Evolutionary conservation across 2,888 invertebrate genomes (phyloP), one percentile per base, ranked within the genome.

Genomic region (Lucinisca nassula): DNA sequence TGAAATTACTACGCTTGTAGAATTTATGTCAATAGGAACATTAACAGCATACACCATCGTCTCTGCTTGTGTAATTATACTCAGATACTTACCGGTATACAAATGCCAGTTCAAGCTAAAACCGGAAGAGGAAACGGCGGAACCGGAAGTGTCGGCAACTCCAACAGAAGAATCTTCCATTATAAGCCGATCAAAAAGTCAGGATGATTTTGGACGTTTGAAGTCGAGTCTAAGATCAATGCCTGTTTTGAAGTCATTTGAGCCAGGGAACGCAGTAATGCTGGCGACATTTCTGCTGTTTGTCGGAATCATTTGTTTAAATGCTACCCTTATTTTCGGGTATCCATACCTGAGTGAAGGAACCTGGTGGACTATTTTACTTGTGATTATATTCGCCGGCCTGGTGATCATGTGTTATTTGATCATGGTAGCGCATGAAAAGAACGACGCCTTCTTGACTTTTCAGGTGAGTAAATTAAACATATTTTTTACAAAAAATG

Each of bases 11-110:
- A 98, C 98, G 92, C 97, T 99, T 61, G 98, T 99, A 0, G 98
- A 99, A 95, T 98, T 99, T 95, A 98, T 99, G 98, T 98, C 98
- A 0, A 99, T 99, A 0, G 99, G 99, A 95, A 98, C 98, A 0
- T 98, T 99, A 88, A 98, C 99, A 8, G 98, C 98, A 0, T 99
- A 99, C 95, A 98, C 98, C 0, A 98, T 99, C 89, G 99, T 99
- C 2, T 98, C 98, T 90, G 98, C 98, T 21, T 98, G 98, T 87
- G 98, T 99, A 8, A 98, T 99, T 80, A 98, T 99, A 75, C 96
- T 99, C 79, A 97, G 98, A 73, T 98, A 98, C 95, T 97, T 98
- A 72, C 95, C 95, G 0, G 95, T 94, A 12, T 90, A 91, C 72
- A 93, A 94, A 82, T 95, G 95, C 75, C 95, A 95, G 88, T 96